Conservation (phyloP, 2,888 invertebrate genomes). For the Microplitis manilae region DNA sequence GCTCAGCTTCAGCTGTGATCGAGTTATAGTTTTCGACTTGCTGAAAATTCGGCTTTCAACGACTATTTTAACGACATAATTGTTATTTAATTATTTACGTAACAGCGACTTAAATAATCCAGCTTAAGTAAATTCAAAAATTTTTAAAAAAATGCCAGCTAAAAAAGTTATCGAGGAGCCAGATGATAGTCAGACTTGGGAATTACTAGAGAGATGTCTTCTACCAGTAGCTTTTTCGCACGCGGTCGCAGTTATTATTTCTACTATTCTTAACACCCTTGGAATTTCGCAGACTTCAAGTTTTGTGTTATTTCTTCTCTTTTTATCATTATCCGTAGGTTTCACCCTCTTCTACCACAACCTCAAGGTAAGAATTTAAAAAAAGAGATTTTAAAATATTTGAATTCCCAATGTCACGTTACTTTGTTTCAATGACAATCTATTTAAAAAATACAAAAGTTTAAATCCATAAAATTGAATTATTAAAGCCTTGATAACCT, state of each 20-base stretch:
- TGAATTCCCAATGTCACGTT: conserved; percentile 2
- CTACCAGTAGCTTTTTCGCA: conserved; percentile 86
- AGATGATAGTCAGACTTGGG: conserved; percentile 73
- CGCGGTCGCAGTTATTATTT: conserved; percentile 83
- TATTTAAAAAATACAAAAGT: background rate
- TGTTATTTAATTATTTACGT: conserved; percentile 42
- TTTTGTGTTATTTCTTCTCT: conserved; percentile 85
- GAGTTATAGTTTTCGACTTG: conserved; percentile 46
- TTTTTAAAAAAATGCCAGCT: conserved; percentile 58
- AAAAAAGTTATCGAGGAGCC: conserved; percentile 63
- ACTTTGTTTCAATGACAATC: background rate
- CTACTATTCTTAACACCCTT: conserved; percentile 80
- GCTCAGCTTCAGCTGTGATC: conserved; percentile 65
- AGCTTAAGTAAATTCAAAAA: conserved; percentile 29
- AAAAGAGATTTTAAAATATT: background rate
- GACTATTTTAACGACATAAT: conserved; percentile 22
- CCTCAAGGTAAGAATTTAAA: conserved; percentile 78
- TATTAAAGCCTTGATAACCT: background rate
- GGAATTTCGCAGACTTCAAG: conserved; percentile 84
- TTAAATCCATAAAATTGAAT: conserved; percentile 18
- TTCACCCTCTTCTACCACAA: conserved; percentile 88
- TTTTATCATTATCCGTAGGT: conserved; percentile 80
- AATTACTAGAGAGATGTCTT: conserved; percentile 81
- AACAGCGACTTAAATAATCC: conserved; percentile 45
- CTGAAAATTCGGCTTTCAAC: conserved; percentile 30